Conservation (phyloP, 1,140 invertebrate species). For the Zaprionus tsacasi region DNA sequence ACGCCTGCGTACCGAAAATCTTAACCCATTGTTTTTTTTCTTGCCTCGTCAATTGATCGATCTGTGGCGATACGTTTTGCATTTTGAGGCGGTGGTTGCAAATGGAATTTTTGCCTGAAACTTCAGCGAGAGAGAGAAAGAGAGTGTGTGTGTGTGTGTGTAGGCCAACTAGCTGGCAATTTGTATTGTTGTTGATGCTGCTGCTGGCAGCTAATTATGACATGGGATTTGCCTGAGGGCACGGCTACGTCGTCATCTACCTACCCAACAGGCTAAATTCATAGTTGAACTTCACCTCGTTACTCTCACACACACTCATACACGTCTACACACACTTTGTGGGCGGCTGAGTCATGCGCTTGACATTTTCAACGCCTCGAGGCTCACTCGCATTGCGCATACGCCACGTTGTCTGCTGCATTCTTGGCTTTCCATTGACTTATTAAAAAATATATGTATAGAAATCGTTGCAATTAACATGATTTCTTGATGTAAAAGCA, state of each 20-base stretch:
- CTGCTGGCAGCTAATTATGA: conserved; percentile 62
- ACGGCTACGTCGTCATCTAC: conserved; percentile 52
- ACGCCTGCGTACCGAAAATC: conserved; percentile 37
- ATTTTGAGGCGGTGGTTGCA: conserved; percentile 67
- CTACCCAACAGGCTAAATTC: conserved; percentile 45
- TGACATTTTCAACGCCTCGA: conserved; percentile 44
- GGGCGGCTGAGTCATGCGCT: conserved; percentile 49
- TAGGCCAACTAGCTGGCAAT: conserved; percentile 53
- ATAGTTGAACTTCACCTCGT: conserved; percentile 75
- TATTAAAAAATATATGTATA: conserved; percentile 33
- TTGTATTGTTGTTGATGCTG: conserved; percentile 48
- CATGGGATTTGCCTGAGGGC: conserved; percentile 44
- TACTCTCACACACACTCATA: not conserved
- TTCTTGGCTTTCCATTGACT: conserved; percentile 19
- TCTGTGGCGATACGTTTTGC: conserved; percentile 58
- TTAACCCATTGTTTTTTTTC: conserved; percentile 28
- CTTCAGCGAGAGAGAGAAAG: conserved; percentile 44
- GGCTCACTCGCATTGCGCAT: conserved; percentile 43
- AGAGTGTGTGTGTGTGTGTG: conserved; percentile 10
- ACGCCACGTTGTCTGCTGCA: conserved; percentile 47
- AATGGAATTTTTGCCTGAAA: conserved; percentile 71
- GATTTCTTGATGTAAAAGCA: conserved; percentile 75
- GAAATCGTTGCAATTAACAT: conserved; percentile 66
- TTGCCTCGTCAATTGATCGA: conserved; percentile 73
- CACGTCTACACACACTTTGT: not conserved